These are phyloP conservation scores for Drosophila mimetica DNA, from an alignment of 2,888 invertebrate genomes.

Conservation along the genomic window DNA sequence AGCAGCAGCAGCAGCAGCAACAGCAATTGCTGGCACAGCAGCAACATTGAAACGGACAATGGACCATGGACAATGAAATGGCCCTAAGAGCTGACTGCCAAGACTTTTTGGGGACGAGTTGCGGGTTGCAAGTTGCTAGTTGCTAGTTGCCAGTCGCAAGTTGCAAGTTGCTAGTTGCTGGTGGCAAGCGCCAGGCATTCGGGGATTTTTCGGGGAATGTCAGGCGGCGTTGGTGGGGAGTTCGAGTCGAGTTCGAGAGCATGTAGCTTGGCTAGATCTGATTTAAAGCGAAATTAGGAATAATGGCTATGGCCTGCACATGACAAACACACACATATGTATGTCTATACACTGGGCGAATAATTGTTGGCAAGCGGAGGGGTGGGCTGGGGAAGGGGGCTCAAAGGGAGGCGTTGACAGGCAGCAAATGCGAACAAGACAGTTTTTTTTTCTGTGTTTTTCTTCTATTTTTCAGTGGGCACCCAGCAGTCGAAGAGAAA, in stretches of 20 bases:
- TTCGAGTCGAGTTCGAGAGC: slow-evolving; percentile 30
- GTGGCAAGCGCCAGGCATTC: slow-evolving; percentile 23
- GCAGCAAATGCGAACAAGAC: slow-evolving; percentile 77
- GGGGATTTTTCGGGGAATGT: slow-evolving; percentile 53
- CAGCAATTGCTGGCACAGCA: slow-evolving; percentile 7
- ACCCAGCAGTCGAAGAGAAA: slow-evolving; percentile 52
- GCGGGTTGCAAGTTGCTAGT: slow-evolving; percentile 6
- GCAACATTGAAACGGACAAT: slow-evolving; percentile 32
- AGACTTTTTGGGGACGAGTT: slow-evolving; percentile 22
- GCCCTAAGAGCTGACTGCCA: slow-evolving; percentile 50
- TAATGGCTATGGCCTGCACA: slow-evolving; percentile 80
- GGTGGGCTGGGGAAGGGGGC: background rate
- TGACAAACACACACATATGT: slow-evolving; percentile 58
- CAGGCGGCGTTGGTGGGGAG: slow-evolving; percentile 54
- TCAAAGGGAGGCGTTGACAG: slow-evolving; percentile 64
- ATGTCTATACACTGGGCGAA: slow-evolving; percentile 10
- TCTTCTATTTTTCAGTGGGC: slow-evolving; percentile 34
- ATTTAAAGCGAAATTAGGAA: slow-evolving; percentile 82
- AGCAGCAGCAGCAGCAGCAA: slow-evolving; percentile 16
- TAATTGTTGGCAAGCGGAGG: background rate
- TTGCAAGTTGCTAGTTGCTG: slow-evolving; percentile 6
- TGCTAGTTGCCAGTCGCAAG: slow-evolving; percentile 16
- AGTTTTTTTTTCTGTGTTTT: slow-evolving; percentile 34
- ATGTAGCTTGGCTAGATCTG: slow-evolving; percentile 66
- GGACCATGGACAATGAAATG: slow-evolving; percentile 61